A percentile compares a stretch with the other conserved stretches of the same genome.
Evolutionary conservation across 2,888 invertebrate species (phyloP).

Genomic region (Phalera bucephala): DNA sequence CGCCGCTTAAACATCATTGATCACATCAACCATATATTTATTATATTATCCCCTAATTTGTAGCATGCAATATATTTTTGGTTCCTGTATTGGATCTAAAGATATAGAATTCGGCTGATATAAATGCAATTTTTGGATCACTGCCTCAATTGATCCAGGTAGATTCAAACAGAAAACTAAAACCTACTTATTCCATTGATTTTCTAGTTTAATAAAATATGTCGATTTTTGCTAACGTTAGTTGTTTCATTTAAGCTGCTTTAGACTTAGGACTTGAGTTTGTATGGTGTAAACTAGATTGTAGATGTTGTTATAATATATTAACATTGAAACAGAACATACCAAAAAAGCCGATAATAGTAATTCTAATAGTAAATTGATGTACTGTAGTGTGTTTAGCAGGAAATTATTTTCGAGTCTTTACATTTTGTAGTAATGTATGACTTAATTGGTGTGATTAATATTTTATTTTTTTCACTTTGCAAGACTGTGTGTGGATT

Average conservation of each 20-base stretch:
- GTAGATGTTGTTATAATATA: constrained; percentile 14
- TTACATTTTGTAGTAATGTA: background rate
- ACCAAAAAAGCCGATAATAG: constrained; percentile 29
- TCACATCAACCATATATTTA: constrained; percentile 1
- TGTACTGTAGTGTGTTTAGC: constrained; percentile 28
- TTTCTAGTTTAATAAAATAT: no score
- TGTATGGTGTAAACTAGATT: constrained; percentile 7
- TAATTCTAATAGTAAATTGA: constrained; percentile 27
- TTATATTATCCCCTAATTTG: background rate
- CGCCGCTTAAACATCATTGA: constrained; percentile 32
- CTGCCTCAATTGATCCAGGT: no score
- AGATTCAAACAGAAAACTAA: constrained; percentile 6
- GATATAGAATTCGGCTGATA: background rate
- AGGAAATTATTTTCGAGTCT: constrained; percentile 18
- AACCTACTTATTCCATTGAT: constrained; percentile 20
- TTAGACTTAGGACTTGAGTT: constrained; percentile 22
- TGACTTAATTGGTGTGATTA: background rate
- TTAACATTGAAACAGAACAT: constrained; percentile 22
- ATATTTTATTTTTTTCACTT: no score
- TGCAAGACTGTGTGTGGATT: no score
- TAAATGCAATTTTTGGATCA: no score
- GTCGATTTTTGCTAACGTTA: no score
- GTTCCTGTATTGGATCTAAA: constrained; percentile 1
- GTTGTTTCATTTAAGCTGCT: constrained; percentile 23
- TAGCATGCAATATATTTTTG: background rate